Evolutionary conservation across 2,888 invertebrate species (phyloP).

Genomic region (Caenorhabditis drosophilae): DNA sequence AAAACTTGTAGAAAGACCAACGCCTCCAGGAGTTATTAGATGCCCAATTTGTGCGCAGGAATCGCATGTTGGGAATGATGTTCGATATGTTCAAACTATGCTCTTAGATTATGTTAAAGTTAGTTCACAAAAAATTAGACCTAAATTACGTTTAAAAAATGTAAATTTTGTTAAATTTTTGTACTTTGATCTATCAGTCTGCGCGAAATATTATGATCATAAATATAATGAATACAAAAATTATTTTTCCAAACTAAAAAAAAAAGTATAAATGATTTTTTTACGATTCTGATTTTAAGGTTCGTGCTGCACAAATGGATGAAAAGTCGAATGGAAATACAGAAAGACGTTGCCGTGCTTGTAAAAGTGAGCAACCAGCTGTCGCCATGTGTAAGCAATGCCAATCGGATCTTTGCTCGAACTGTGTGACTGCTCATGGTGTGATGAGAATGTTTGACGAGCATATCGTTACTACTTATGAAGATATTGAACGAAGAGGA

Average conservation of each 20-base stretch:
- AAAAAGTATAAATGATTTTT: no score
- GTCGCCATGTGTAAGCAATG: slow-evolving; percentile 90
- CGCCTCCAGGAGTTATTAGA: slow-evolving; percentile 65
- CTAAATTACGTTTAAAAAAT: no score
- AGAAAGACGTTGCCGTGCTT: slow-evolving; percentile 84
- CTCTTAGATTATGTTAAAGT: slow-evolving; percentile 76
- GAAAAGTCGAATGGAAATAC: slow-evolving; percentile 43
- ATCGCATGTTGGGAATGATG: slow-evolving; percentile 67
- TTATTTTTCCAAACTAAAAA: no score
- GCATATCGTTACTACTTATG: slow-evolving; percentile 74
- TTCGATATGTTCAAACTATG: slow-evolving; percentile 76
- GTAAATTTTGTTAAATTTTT: no score
- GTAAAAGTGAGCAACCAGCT: slow-evolving; percentile 91
- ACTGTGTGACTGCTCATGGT: slow-evolving; percentile 92
- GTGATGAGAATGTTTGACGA: slow-evolving; percentile 96
- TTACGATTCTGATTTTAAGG: no score
- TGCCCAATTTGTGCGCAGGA: slow-evolving; percentile 79
- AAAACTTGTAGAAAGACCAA: slow-evolving; percentile 50
- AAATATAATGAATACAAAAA: no score
- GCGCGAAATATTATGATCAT: no score
- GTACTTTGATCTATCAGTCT: no score
- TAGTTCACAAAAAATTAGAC: no score
- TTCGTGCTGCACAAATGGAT: slow-evolving; percentile 43
- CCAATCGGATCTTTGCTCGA: slow-evolving; percentile 88
- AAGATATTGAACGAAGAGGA: slow-evolving; percentile 37